Evolutionary conservation across 2,888 invertebrate species (phyloP), one percentile per base, ranked within the genome.

Genomic region (Sthenelais limicola): DNA sequence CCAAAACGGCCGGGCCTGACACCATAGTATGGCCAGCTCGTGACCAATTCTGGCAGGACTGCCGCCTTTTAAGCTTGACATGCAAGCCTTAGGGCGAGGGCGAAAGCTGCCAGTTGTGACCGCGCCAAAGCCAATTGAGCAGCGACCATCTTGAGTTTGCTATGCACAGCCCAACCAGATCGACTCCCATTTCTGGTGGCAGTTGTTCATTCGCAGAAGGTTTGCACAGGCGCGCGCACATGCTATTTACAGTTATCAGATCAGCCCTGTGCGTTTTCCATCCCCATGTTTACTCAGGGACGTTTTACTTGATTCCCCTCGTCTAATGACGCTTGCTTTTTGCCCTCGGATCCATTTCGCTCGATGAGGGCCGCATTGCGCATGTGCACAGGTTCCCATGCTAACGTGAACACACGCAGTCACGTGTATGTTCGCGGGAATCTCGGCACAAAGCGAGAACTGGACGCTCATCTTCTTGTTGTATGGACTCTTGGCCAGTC

Each of bases 291-390:
- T 62, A 43, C 56, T 38, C 38, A 32, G 30, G n/a, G 62, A n/a
- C 62, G 62, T 62, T 38, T 38, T 28, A 35, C 38, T 62, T 4
- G 62, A 24, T 35, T 12, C 35, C 38, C 24, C n/a, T 24, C 24
- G 38, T 62, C 62, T 62, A 62, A 62, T 62, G 62, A 62, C 62
- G 26, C 21, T 43, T 62, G 24, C 62, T 62, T 62, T 62, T 62
- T 62, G 62, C 62, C 62, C 62, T 35, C 38, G 38, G 62, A 62
- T 62, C 62, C 62, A 62, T 62, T 62, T 62, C 62, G 62, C 43
- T 62, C 62, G 62, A 62, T 62, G 15, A n/a, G 49, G 21, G 49
- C n/a, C 5, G 38, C 26, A 21, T 26, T 21, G n/a, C 35, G 24
- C 62, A 56, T 24, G 56, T 56, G 56, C 32, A 12, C 5, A 21